Evolutionary conservation across 2,888 invertebrate species (phyloP).

Genomic region (Adelphocoris suturalis): DNA sequence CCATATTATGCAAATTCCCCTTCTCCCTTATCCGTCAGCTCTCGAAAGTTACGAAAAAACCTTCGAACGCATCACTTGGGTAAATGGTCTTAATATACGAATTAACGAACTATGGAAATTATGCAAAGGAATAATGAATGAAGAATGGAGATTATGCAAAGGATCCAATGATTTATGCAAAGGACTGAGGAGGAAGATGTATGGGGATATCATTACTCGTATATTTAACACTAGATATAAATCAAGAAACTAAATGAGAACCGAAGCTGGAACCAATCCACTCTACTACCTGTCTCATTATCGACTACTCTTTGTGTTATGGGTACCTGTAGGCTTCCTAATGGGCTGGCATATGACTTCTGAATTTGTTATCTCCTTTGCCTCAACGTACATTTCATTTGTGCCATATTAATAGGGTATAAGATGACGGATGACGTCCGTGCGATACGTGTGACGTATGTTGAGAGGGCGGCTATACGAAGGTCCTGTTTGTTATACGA

Average conservation of each 20-base stretch:
- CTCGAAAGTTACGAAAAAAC: constrained; percentile 15
- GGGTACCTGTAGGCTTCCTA: not conserved
- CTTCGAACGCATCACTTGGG: not conserved
- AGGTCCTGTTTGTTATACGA: too few species aligned
- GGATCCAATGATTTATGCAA: constrained; percentile 7
- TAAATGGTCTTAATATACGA: constrained; percentile 34
- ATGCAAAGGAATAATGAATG: constrained; percentile 30
- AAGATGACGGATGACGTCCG: too few species aligned
- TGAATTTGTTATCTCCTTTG: not conserved
- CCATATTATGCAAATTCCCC: not conserved
- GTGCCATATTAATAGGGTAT: not conserved
- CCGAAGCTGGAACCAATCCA: not conserved
- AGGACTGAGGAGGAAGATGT: constrained; percentile 12
- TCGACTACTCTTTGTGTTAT: not conserved
- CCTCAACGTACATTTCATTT: not conserved
- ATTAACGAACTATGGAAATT: constrained; percentile 23
- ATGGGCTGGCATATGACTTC: too few species aligned
- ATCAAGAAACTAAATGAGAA: not conserved
- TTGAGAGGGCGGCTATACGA: too few species aligned
- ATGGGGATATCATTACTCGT: not conserved
- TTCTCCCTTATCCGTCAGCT: not conserved
- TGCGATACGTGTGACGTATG: too few species aligned
- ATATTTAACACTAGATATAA: not conserved
- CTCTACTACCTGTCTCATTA: not conserved
- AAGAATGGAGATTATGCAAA: constrained; percentile 16